phyloP scores from a whole-genome alignment of 2,888 invertebrate genomes.

The Molorchus minor region DNA sequence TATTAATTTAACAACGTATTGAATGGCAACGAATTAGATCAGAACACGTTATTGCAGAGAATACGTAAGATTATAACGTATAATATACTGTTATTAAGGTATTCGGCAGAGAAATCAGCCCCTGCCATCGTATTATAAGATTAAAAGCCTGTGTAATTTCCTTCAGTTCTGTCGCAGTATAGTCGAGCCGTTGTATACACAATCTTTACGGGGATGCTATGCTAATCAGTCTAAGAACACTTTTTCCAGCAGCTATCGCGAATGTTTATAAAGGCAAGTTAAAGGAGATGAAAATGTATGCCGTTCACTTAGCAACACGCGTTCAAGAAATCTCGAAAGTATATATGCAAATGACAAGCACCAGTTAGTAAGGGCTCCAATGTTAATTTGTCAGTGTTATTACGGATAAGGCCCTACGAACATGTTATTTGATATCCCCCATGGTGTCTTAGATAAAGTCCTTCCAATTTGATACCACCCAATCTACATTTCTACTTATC shows the following conservation, averaged over 20 bases:
- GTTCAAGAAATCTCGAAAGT: conserved; percentile 46
- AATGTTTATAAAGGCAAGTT: conserved; percentile 37
- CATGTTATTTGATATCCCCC: conserved; percentile 52
- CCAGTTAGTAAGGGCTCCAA: conserved; percentile 49
- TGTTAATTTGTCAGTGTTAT: conserved; percentile 54
- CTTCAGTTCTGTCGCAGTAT: conserved; percentile 28
- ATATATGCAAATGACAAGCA: conserved; percentile 51
- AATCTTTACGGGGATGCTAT: conserved; percentile 32
- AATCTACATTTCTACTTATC: too few species aligned
- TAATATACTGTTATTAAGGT: neutral
- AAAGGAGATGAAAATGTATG: conserved; percentile 34
- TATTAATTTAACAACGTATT: too few species aligned
- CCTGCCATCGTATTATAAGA: neutral
- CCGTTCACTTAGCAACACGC: conserved; percentile 31
- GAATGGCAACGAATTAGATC: too few species aligned
- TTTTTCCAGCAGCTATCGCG: conserved; percentile 39
- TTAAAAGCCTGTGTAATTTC: conserved; percentile 19
- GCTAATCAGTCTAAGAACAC: conserved; percentile 29
- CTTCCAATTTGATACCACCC: conserved; percentile 48
- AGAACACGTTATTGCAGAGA: too few species aligned
- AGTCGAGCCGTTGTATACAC: conserved; percentile 26
- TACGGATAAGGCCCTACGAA: conserved; percentile 53
- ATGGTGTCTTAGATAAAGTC: conserved; percentile 50
- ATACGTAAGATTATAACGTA: too few species aligned
- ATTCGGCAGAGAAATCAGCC: neutral